These are phyloP conservation scores for Colistium nudipinnis DNA, from an alignment of 2,113 vertebrate genomes.

Conservation along the genomic window DNA sequence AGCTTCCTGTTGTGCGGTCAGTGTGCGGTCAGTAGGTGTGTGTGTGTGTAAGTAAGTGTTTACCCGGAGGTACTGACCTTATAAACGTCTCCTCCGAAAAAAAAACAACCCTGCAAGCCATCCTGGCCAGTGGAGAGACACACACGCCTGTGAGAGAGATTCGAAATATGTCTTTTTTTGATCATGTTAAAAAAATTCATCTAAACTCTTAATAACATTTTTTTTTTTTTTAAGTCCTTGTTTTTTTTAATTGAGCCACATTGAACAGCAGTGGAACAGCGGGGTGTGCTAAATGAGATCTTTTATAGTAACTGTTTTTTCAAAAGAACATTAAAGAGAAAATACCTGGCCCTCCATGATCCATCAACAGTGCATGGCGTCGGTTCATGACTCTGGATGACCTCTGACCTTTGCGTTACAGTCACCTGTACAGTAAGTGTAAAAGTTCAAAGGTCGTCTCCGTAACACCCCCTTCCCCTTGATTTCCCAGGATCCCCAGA, in stretches of 20 bases:
- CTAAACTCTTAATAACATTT: too few species aligned
- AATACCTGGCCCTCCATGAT: background rate
- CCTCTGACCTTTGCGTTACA: background rate
- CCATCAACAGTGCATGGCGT: background rate
- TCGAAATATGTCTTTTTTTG: background rate
- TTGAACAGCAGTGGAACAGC: background rate
- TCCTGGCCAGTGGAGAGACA: background rate
- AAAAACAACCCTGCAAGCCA: background rate
- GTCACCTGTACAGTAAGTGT: background rate
- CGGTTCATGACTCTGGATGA: background rate
- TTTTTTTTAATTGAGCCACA: too few species aligned
- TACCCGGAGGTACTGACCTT: constrained; percentile 47
- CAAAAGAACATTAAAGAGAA: background rate
- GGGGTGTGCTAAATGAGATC: constrained; percentile 2
- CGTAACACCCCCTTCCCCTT: background rate
- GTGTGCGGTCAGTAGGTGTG: constrained; percentile 14
- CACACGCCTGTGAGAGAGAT: constrained; percentile 21
- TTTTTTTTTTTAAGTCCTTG: too few species aligned
- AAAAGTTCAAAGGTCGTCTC: constrained; percentile 43
- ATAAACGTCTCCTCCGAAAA: constrained; percentile 30
- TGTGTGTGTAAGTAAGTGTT: too few species aligned
- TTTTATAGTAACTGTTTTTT: background rate
- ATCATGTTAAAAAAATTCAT: background rate
- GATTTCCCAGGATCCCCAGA: constrained; percentile 37
- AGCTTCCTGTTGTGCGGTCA: constrained; percentile 50